Percentiles rank a stretch among this genome's conserved stretches.
These are phyloP conservation scores for Bos indicus DNA, from an alignment of 2,113 vertebrate genomes.

Conservation along the genomic window DNA sequence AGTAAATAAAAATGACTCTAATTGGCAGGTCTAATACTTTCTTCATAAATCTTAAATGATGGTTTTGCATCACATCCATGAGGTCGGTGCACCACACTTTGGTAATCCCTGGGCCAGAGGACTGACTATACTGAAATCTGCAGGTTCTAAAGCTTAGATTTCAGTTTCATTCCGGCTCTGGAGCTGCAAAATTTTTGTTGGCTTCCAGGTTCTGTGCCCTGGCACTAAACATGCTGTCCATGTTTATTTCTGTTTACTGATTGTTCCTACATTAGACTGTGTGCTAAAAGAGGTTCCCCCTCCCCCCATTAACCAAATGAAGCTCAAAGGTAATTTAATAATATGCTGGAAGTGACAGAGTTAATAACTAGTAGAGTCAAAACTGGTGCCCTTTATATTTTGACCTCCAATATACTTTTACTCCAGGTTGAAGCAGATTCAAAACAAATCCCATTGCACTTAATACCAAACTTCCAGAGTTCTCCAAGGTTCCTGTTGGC, in stretches of 20 bases:
- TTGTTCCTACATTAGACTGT: background rate
- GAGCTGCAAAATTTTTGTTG: background rate
- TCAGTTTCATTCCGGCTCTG: background rate
- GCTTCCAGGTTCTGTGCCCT: background rate
- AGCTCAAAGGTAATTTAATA: background rate
- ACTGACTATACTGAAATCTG: background rate
- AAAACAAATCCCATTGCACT: background rate
- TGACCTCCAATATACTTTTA: conserved; percentile 16
- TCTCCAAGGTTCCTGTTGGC: conserved; percentile 38
- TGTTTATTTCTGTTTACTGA: background rate
- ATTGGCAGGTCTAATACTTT: background rate
- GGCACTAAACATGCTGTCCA: background rate
- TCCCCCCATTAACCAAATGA: background rate
- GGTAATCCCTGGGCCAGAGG: background rate
- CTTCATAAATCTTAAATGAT: background rate
- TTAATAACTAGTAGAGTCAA: background rate
- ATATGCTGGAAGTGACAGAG: background rate
- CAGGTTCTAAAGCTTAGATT: background rate
- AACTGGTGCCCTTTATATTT: background rate
- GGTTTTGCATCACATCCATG: background rate
- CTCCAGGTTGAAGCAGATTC: background rate
- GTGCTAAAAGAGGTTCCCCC: background rate
- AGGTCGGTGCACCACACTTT: background rate
- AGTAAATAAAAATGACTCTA: background rate
- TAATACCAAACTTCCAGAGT: conserved; percentile 18